Evolutionary conservation across 1,140 invertebrate genomes (phyloP).

Genomic region (Dryas iulia): DNA sequence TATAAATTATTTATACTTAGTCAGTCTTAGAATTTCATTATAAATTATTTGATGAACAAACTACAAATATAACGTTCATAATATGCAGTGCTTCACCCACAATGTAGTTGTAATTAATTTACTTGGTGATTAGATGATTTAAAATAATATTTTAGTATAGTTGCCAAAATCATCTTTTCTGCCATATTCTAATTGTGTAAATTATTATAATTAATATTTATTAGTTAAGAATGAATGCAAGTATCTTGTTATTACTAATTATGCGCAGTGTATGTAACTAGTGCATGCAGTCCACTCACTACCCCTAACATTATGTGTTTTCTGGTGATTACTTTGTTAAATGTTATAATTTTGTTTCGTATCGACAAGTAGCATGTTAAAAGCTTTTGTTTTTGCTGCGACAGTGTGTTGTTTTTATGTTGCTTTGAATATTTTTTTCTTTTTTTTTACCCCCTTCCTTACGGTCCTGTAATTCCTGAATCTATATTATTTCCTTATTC

Average conservation of each 20-base stretch:
- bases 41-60: background rate
- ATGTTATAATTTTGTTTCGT: constrained; percentile 26
- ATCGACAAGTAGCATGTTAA: constrained; percentile 45
- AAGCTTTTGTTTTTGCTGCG: constrained; percentile 69
- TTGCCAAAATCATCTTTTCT: background rate
- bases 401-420: constrained; percentile 68
- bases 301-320: constrained; percentile 56
- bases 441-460: constrained; percentile 42
- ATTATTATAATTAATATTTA: too few species aligned
- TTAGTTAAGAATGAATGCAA: background rate
- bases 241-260: constrained; percentile 20
- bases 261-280: constrained; percentile 34
- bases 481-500: background rate
- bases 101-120: background rate
- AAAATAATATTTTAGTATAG: background rate
- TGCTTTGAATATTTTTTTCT: constrained; percentile 71
- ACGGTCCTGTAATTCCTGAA: background rate
- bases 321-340: constrained; percentile 45
- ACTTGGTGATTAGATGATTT: background rate
- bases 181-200: background rate
- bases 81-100: background rate
- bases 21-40: background rate
- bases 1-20: too few species aligned
- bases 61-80: background rate
- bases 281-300: constrained; percentile 40